Evolutionary conservation across 2,113 vertebrate genomes (phyloP), one percentile per base, ranked within the genome.

Genomic region (Trematocara macrostoma): DNA sequence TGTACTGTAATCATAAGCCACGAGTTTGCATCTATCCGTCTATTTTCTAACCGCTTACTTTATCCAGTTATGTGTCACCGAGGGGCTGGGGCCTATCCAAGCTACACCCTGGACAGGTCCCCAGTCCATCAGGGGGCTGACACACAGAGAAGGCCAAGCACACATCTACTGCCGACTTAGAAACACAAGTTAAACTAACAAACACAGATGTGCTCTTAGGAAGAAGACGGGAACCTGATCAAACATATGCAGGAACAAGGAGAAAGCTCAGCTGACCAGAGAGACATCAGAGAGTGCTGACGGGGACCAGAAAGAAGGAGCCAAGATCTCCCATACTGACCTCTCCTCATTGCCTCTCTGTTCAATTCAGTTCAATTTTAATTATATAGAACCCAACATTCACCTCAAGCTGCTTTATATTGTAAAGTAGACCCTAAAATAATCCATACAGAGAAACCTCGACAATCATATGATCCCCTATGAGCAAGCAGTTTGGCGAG

Each of bases 31-130:
- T 76, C 69, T 11, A 55, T 55, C 55, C 11, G 23, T 56, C 55
- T 76, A 8, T 76, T 76, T 76, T 49, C 69, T 76, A 49, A 76
- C 69, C 6, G 6, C 69, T 49, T 49, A 35, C 57, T 64, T 64
- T 64, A 49, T 76, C 42, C 69, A 76, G 9, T 49, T 76, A 29
- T 49, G 69, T 74, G 69, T 49, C 69, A 74, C 42, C 0, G 15
- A 47, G 69, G 69, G 69, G 42, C 42, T 47, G 42, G 23, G 4
- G 69, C 23, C 67, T 47, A 16, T 16, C 67, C 23, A 47, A 47
- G 69, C 69, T 71, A 26, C 67, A 0, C 20, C 67, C 40, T 26
- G 38, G 40, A 71, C 69, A 74, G 23, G 23, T 3, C 67, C 61
- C 40, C 40, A 29, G 20, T 71, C 14, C 67, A 45, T 45, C 67